Percentiles rank a stretch among this genome's conserved stretches.
Conservation (phyloP, 2,888 invertebrate genomes). For the Thereva unica region DNA sequence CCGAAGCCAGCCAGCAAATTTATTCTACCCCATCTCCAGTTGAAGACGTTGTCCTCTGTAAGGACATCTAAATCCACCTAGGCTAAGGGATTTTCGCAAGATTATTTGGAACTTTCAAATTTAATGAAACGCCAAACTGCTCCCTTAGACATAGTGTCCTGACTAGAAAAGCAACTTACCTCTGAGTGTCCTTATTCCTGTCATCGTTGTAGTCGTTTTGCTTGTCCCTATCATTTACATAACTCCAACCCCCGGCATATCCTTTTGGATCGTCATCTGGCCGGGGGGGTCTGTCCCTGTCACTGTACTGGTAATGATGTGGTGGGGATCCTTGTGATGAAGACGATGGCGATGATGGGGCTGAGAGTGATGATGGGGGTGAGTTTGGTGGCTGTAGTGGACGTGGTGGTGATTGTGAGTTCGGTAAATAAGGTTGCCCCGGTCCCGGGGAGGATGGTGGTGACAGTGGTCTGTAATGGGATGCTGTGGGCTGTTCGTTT, state of each 20-base stretch:
- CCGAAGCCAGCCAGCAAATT: too few relatives aligned
- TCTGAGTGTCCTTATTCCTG: constrained; percentile 49
- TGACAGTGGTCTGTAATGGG: constrained; percentile 36
- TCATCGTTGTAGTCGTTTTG: constrained; percentile 43
- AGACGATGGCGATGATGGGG: constrained; percentile 37
- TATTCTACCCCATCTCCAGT: too few relatives aligned
- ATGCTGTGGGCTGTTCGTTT: constrained; percentile 45
- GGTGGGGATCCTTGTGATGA: constrained; percentile 36
- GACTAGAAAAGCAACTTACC: constrained; percentile 50
- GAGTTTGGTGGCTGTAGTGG: constrained; percentile 41
- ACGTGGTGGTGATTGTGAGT: constrained; percentile 35
- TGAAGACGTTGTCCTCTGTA: constrained; percentile 10
- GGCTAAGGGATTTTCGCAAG: constrained; percentile 15
- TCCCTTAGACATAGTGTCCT: constrained; percentile 22
- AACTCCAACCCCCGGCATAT: constrained; percentile 45
- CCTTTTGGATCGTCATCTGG: constrained; percentile 40
- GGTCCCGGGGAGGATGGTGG: constrained; percentile 33
- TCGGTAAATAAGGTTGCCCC: constrained; percentile 38
- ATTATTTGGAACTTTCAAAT: constrained; percentile 31
- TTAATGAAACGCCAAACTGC: constrained; percentile 12
- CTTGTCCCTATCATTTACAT: constrained; percentile 47
- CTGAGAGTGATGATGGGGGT: constrained; percentile 38
- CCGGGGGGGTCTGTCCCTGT: constrained; percentile 29
- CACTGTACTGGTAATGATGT: constrained; percentile 45
- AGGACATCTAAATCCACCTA: constrained; percentile 22